Evolutionary conservation across 2,113 vertebrate species (phyloP), one percentile per base, ranked within the genome.

Genomic region (Myanophis thanlyinensis): DNA sequence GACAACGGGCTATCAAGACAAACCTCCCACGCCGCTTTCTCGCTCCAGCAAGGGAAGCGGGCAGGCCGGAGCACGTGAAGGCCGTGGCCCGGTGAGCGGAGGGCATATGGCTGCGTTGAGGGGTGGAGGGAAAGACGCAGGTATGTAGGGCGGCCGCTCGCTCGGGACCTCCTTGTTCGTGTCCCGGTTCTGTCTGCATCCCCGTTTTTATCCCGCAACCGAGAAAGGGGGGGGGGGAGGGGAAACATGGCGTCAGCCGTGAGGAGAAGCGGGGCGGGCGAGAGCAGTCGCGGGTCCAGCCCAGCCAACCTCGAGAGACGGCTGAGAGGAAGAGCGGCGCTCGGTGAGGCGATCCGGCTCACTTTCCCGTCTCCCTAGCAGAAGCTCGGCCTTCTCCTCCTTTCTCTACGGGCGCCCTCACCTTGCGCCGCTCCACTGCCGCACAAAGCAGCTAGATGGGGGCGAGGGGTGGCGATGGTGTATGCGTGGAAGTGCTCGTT

Each of bases 181-280:
- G 4, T 5, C 35, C 30, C 11, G 27, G 2, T 18, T 20, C 86
- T 20, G 48, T 87, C 47, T n/a, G 48, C 48, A n/a, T 1, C 85
- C 48, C 27, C 27, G 85, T 12, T 47, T 49, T 30, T 46, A 47
- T 46, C 46, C 25, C 86, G 8, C 30, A 20, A 51, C 49, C 30
- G 5, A 47, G 30, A 18, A 23, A 22, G n/a, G 1, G 49, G 2
- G 25, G 23, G 23, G 1, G 0, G 6, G 3, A 27, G 6, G 3
- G 10, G 12, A 23, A 54, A 91, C 84, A 91, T 91, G 90, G 90
- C 90, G 90, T 40, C 90, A 13, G 73, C 73, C n/a, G 9, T 52
- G 90, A 54, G 35, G 51, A 46, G 35, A n/a, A 85, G 20, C 18
- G 89, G 10, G 59, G n/a, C 1, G 46, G 51, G 47, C 18, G 20